Evolutionary conservation across 1,140 invertebrate genomes (phyloP).

Genomic region (Nebria ingens): DNA sequence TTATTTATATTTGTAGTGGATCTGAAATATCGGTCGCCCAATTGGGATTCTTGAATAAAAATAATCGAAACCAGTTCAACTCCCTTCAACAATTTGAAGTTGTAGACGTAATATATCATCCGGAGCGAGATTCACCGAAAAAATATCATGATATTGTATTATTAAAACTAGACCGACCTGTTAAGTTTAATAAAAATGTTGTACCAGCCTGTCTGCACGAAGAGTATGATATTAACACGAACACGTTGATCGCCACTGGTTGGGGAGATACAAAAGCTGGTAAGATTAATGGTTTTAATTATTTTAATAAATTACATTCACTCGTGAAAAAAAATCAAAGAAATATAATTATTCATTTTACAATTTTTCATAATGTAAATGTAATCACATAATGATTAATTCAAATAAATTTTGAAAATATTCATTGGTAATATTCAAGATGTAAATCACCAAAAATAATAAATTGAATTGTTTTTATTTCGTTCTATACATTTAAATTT

Average conservation of each 20-base stretch:
- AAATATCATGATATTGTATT: slow-evolving; percentile 33
- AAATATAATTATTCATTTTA: no score
- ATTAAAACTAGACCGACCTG: slow-evolving; percentile 23
- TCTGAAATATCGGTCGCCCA: neutral
- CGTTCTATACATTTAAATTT: no score
- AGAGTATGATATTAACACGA: slow-evolving; percentile 19
- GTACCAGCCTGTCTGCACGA: slow-evolving; percentile 23
- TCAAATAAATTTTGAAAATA: no score
- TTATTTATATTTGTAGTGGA: neutral
- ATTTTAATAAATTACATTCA: no score
- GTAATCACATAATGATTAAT: no score
- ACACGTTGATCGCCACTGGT: neutral
- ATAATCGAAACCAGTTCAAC: slow-evolving; percentile 3
- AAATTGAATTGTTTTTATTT: no score
- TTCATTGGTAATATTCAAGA: no score
- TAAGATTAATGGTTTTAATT: no score
- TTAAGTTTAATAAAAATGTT: slow-evolving; percentile 17
- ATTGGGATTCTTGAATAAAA: neutral
- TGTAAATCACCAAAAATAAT: no score
- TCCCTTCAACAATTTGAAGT: neutral
- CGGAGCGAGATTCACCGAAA: slow-evolving; percentile 8
- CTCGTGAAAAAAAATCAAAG: no score
- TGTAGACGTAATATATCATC: slow-evolving; percentile 3
- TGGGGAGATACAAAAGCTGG: slow-evolving; percentile 1
- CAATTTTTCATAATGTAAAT: no score